Evolutionary conservation across 2,888 invertebrate genomes (phyloP).

Genomic region (Eilema caniola): DNA sequence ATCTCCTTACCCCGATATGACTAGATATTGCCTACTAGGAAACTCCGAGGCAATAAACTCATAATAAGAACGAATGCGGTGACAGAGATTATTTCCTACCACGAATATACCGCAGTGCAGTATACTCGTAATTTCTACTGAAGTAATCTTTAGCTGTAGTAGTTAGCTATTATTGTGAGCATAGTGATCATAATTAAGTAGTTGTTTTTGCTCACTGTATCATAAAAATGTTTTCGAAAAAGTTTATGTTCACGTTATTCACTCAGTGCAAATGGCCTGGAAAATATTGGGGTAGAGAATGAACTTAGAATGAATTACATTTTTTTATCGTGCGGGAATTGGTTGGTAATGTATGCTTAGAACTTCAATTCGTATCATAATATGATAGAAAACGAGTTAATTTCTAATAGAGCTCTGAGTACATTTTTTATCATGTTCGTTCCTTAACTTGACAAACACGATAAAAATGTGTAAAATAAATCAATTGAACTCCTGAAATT

Average conservation of each 20-base stretch:
- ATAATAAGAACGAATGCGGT: slow-evolving; percentile 73
- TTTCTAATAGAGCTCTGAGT: too few relatives aligned
- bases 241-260: slow-evolving; percentile 39
- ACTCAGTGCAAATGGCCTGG: slow-evolving; percentile 28
- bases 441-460: not conserved
- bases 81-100: slow-evolving; percentile 72
- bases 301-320: too few relatives aligned
- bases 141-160: slow-evolving; percentile 63
- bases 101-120: slow-evolving; percentile 75
- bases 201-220: slow-evolving; percentile 43
- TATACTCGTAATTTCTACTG: slow-evolving; percentile 66
- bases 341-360: too few relatives aligned
- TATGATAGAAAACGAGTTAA: too few relatives aligned
- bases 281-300: slow-evolving; percentile 12
- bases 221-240: slow-evolving; percentile 46
- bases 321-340: too few relatives aligned
- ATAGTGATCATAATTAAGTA: slow-evolving; percentile 51
- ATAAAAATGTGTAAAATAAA: not conserved
- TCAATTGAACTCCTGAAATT: not conserved
- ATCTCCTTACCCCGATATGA: slow-evolving; percentile 31
- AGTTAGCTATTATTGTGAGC: slow-evolving; percentile 57
- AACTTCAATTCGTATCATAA: too few relatives aligned
- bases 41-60: slow-evolving; percentile 58
- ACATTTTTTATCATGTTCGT: too few relatives aligned
- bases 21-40: slow-evolving; percentile 48